A percentile compares a stretch with the other conserved stretches of the same genome.
phyloP scores from a whole-genome alignment of 2,113 vertebrate genomes.

The Dasyurus viverrinus region DNA sequence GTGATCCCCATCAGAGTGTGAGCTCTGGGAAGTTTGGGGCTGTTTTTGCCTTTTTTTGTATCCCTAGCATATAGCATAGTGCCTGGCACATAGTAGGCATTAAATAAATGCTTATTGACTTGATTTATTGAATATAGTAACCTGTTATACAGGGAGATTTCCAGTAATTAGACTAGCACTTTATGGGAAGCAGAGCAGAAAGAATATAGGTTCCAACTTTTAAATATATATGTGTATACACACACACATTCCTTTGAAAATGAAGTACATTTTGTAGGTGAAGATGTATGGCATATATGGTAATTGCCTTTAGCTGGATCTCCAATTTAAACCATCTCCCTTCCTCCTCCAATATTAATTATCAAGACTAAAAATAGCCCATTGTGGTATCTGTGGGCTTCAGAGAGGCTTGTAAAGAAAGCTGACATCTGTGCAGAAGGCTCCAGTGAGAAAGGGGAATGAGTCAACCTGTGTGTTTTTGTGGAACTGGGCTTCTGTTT shows the following conservation, averaged over 20 bases:
- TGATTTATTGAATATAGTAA: slow-evolving; percentile 45
- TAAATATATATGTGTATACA: background rate
- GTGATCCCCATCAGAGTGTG: background rate
- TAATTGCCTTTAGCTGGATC: slow-evolving; percentile 73
- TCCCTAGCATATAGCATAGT: background rate
- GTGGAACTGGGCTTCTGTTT: slow-evolving; percentile 41
- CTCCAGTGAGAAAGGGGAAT: slow-evolving; percentile 62
- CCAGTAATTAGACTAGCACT: slow-evolving; percentile 48
- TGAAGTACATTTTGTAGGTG: slow-evolving; percentile 58
- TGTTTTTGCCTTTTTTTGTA: background rate
- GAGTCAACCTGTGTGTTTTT: slow-evolving; percentile 67
- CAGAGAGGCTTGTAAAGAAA: slow-evolving; percentile 2
- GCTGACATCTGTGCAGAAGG: slow-evolving; percentile 65
- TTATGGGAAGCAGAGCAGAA: slow-evolving; percentile 20
- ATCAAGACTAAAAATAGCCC: slow-evolving; percentile 83
- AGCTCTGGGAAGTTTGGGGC: background rate
- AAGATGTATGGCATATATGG: slow-evolving; percentile 64
- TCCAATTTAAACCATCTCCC: slow-evolving; percentile 66
- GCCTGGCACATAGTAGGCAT: background rate
- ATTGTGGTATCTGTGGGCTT: slow-evolving; percentile 65
- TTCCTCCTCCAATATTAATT: slow-evolving; percentile 78
- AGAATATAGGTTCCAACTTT: slow-evolving; percentile 42
- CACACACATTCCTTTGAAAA: slow-evolving; percentile 53
- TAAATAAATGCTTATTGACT: background rate
- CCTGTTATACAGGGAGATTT: slow-evolving; percentile 31